phyloP scores from a whole-genome alignment of 2,888 invertebrate species.

The Unio pictorum region DNA sequence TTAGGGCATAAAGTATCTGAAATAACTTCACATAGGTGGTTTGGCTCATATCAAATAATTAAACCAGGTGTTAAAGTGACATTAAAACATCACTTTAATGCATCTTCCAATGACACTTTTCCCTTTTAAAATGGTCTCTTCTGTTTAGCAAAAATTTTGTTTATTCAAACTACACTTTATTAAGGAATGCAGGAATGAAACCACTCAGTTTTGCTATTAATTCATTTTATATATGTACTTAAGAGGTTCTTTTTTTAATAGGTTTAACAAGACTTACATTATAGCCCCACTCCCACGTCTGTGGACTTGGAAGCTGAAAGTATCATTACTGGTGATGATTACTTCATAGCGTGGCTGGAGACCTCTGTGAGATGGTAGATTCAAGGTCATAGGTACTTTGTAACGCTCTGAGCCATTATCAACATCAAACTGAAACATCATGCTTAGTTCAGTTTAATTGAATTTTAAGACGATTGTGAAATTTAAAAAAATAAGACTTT shows the following conservation, averaged over 20 bases:
- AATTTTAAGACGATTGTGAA: not conserved
- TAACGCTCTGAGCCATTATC: conserved; percentile 31
- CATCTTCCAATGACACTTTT: no score
- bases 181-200: no score
- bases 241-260: not conserved
- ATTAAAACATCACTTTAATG: no score
- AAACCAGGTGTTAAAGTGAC: no score
- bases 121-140: no score
- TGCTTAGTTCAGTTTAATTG: not conserved
- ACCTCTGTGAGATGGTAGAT: conserved; percentile 27
- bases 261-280: conserved; percentile 48
- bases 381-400: conserved; percentile 41
- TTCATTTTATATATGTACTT: no score
- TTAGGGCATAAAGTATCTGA: no score
- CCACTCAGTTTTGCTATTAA: no score
- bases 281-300: conserved; percentile 49
- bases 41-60: no score
- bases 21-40: no score
- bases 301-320: conserved; percentile 65
- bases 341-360: conserved; percentile 43
- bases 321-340: conserved; percentile 36
- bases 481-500: not conserved
- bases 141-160: no score
- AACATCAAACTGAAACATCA: conserved; percentile 44
- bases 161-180: no score